phyloP scores from a whole-genome alignment of 2,797 vertebrate species.

The Anguilla marmorata region DNA sequence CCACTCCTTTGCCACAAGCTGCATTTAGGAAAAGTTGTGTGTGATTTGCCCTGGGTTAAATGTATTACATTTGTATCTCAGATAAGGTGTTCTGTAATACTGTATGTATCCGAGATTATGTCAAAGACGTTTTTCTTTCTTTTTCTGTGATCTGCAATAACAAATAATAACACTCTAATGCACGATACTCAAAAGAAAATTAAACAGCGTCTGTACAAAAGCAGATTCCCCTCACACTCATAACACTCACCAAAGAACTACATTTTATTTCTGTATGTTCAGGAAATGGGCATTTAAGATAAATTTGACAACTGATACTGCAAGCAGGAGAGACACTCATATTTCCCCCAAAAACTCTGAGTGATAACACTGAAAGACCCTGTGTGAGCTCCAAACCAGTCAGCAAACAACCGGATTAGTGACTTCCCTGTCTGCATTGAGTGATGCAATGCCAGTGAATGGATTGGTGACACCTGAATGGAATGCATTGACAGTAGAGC shows the following conservation, averaged over 20 bases:
- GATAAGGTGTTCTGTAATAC: background rate
- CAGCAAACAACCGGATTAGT: slow-evolving; percentile 28
- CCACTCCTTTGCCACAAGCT: background rate
- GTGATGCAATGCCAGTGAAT: slow-evolving; percentile 8
- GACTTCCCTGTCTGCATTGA: slow-evolving; percentile 24
- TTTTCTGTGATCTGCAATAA: background rate
- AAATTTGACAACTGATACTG: background rate
- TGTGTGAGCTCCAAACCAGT: background rate
- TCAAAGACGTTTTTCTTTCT: background rate
- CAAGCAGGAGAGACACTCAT: background rate
- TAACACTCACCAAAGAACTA: background rate
- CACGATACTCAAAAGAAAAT: background rate
- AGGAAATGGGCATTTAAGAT: slow-evolving; percentile 12
- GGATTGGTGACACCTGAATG: slow-evolving; percentile 24
- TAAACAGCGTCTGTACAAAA: background rate
- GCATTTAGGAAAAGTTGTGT: background rate
- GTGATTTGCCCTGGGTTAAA: background rate
- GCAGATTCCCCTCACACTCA: background rate
- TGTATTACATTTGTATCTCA: background rate
- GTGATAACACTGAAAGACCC: background rate
- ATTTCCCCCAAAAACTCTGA: slow-evolving; percentile 2
- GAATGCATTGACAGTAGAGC: slow-evolving; percentile 14
- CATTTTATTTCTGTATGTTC: background rate
- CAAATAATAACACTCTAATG: background rate
- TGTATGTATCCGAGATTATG: background rate